Evolutionary conservation across 2,888 invertebrate genomes (phyloP).

Genomic region (Agrenia bidenticulata): DNA sequence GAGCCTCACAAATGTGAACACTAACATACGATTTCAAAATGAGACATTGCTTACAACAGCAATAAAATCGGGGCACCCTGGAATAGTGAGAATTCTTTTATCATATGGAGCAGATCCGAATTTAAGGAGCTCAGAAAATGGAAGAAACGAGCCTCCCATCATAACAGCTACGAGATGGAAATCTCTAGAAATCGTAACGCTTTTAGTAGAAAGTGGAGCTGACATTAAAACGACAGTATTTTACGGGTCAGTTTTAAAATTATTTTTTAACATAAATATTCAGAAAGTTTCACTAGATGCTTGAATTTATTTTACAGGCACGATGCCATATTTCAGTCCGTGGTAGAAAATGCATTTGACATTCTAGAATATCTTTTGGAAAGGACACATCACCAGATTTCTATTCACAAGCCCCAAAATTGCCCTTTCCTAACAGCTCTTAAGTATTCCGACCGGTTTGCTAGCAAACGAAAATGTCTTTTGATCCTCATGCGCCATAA

Average conservation of each 20-base stretch:
- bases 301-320: constrained; percentile 33
- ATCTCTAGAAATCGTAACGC: constrained; percentile 36
- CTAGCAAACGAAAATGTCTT: constrained; percentile 32
- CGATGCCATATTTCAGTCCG: constrained; percentile 51
- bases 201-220: constrained; percentile 44
- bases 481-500: constrained; percentile 31
- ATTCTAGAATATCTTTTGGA: constrained; percentile 46
- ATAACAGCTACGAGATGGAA: constrained; percentile 47
- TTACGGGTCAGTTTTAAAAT: constrained; percentile 44
- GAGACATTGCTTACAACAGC: constrained; percentile 45
- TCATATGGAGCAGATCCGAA: constrained; percentile 45
- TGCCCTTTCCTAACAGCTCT: constrained; percentile 41
- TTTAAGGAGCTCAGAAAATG: constrained; percentile 48
- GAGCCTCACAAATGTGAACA: no score
- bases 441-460: constrained; percentile 20
- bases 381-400: constrained; percentile 11
- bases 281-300: constrained; percentile 13
- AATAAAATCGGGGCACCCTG: constrained; percentile 30
- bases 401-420: constrained; percentile 14
- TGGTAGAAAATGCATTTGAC: constrained; percentile 43
- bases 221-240: constrained; percentile 37
- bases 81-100: constrained; percentile 41
- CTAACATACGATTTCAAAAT: constrained; percentile 41
- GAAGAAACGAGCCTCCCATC: constrained; percentile 47
- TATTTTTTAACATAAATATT: constrained; percentile 9